A percentile compares a stretch with the other conserved stretches of the same genome.
Conservation (phyloP, 2,888 invertebrate genomes). For the Epistrophe eligans region DNA sequence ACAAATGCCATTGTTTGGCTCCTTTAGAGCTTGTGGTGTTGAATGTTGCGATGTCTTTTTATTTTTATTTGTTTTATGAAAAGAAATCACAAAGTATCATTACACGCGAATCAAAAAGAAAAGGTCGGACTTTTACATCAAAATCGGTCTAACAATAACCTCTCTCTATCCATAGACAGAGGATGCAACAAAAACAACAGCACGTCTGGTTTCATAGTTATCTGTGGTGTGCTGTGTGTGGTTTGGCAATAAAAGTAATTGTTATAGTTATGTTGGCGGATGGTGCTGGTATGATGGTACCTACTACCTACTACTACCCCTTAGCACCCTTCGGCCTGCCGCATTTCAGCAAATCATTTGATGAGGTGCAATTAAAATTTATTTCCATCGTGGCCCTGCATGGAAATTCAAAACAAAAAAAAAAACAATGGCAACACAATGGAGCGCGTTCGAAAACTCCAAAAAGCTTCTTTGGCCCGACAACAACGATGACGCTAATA, state of each 20-base stretch:
- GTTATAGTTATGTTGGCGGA: slow-evolving; percentile 60
- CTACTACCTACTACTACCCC: background rate
- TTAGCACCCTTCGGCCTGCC: background rate
- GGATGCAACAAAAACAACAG: slow-evolving; percentile 27
- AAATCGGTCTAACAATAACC: slow-evolving; percentile 15
- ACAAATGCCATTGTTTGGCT: slow-evolving; percentile 50
- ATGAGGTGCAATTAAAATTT: slow-evolving; percentile 67
- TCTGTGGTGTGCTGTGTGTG: slow-evolving; percentile 29
- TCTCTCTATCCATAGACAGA: background rate
- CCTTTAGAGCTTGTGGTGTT: background rate
- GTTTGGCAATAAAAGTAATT: slow-evolving; percentile 60
- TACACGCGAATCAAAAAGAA: slow-evolving; percentile 58
- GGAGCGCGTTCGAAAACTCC: slow-evolving; percentile 32
- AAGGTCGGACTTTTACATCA: slow-evolving; percentile 68
- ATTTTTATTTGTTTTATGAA: slow-evolving; percentile 19
- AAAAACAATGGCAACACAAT: slow-evolving; percentile 47
- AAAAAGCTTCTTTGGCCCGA: slow-evolving; percentile 29
- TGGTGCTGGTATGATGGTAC: slow-evolving; percentile 9
- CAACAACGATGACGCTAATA: slow-evolving; percentile 7
- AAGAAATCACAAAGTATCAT: slow-evolving; percentile 56
- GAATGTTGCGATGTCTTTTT: background rate
- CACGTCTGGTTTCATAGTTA: background rate
- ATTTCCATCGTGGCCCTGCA: slow-evolving; percentile 39
- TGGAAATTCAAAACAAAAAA: slow-evolving; percentile 39
- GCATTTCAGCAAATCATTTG: slow-evolving; percentile 54